A percentile compares a stretch with the other conserved stretches of the same genome.
phyloP scores from a whole-genome alignment of 2,797 vertebrate genomes.

The Tragelaphus eurycerus region DNA sequence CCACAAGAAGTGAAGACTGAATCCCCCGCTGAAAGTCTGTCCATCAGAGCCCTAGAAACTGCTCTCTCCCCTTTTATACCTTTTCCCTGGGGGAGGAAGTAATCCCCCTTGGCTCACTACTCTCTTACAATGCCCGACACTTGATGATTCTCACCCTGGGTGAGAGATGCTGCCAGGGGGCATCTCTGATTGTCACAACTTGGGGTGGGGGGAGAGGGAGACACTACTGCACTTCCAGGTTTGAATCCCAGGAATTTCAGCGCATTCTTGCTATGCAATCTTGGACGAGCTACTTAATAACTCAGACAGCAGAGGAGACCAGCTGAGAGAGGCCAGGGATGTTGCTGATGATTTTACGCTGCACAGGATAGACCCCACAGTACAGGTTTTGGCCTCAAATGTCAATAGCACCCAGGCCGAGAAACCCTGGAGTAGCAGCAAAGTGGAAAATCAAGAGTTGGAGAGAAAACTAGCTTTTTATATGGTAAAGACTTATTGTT shows the following conservation, averaged over 20 bases:
- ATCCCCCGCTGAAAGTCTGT: too few relatives aligned
- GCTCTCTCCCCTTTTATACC: fast-evolving
- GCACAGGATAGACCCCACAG: neutral
- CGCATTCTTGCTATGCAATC: neutral
- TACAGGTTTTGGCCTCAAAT: neutral
- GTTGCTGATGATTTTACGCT: neutral
- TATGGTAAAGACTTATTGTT: neutral
- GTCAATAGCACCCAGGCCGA: fast-evolving
- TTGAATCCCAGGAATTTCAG: neutral
- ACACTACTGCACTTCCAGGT: neutral
- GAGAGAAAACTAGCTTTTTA: neutral
- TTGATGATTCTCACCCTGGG: neutral
- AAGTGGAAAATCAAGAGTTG: neutral
- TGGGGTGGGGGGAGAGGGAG: neutral
- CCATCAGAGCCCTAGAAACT: neutral
- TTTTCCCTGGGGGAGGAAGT: neutral
- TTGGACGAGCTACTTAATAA: neutral
- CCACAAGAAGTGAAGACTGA: fast-evolving
- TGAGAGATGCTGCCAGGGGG: neutral
- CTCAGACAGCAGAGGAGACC: neutral
- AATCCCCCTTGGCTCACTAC: neutral
- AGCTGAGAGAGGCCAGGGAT: neutral
- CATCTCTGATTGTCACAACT: neutral
- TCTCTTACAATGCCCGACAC: neutral
- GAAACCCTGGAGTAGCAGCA: neutral